phyloP scores from a whole-genome alignment of 2,113 vertebrate genomes.

The Leucosticte australis region DNA sequence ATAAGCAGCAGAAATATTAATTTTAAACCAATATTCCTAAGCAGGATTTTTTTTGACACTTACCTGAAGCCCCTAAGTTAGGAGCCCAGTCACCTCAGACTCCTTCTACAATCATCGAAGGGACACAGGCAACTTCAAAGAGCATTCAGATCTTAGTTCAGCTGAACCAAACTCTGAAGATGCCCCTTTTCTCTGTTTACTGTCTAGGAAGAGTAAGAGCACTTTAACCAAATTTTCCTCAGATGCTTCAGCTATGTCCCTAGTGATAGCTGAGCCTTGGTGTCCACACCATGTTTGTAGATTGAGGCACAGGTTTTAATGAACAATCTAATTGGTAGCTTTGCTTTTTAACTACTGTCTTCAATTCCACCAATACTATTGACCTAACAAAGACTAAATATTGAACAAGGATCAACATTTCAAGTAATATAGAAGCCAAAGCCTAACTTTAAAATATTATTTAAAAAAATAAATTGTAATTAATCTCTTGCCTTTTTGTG shows the following conservation, averaged over 20 bases:
- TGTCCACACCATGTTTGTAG: background rate
- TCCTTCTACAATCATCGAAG: background rate
- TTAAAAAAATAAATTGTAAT: background rate
- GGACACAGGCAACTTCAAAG: conserved; percentile 1
- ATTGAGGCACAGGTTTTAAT: background rate
- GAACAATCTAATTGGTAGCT: background rate
- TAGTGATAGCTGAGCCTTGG: background rate
- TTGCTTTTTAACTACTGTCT: background rate
- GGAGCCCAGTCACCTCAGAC: background rate
- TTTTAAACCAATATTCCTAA: background rate
- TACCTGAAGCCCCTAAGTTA: conserved; percentile 21
- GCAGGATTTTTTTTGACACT: background rate
- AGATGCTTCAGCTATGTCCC: background rate
- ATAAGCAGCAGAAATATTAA: background rate
- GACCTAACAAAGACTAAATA: background rate
- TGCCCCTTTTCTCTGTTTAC: background rate
- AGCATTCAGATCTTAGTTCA: conserved; percentile 11
- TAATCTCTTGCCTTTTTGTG: background rate
- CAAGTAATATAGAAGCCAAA: background rate
- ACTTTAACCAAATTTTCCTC: background rate
- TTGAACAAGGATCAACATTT: background rate
- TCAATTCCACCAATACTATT: background rate
- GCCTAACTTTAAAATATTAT: background rate
- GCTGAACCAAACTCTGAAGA: conserved; percentile 21
- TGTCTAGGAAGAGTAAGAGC: background rate